Percentiles rank a stretch among this genome's conserved stretches.
Evolutionary conservation across 2,113 vertebrate species (phyloP).

Genomic region (Rana temporaria): DNA sequence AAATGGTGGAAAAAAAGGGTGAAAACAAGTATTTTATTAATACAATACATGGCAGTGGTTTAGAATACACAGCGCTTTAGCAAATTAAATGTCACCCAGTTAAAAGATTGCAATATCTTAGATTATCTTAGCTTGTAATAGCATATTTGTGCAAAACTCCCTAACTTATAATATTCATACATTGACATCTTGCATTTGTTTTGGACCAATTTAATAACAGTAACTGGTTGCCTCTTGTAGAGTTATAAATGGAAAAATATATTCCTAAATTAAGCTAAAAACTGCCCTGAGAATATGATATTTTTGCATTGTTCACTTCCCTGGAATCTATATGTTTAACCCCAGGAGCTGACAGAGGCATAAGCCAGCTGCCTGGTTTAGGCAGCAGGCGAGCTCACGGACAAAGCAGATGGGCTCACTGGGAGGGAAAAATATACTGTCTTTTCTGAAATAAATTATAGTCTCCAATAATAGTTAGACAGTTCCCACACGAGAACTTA

Average conservation of each 20-base stretch:
- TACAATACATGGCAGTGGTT: no score
- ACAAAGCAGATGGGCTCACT: slow-evolving; percentile 45
- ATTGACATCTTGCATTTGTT: no score
- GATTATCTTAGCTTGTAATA: no score
- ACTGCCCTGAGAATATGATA: slow-evolving; percentile 17
- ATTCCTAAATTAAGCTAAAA: not conserved
- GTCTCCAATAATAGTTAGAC: slow-evolving; percentile 28
- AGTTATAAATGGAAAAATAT: not conserved
- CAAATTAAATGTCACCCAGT: no score
- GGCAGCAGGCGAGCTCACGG: slow-evolving; percentile 18
- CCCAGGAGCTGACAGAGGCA: slow-evolving; percentile 36
- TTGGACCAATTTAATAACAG: slow-evolving; percentile 1
- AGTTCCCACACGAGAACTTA: slow-evolving; percentile 37
- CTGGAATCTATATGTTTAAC: slow-evolving; percentile 30
- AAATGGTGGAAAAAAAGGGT: no score
- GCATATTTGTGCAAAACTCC: no score
- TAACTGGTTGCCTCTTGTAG: not conserved
- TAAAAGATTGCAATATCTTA: no score
- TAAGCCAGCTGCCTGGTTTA: slow-evolving; percentile 47
- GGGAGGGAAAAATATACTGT: slow-evolving; percentile 28
- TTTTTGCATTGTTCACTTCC: not conserved
- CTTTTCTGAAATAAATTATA: slow-evolving; percentile 27
- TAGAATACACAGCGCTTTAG: no score
- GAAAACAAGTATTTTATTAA: no score
- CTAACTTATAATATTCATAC: no score